Percentiles rank a stretch among this genome's conserved stretches.
phyloP scores from a whole-genome alignment of 2,113 vertebrate species.

The Pycnonotus jocosus region DNA sequence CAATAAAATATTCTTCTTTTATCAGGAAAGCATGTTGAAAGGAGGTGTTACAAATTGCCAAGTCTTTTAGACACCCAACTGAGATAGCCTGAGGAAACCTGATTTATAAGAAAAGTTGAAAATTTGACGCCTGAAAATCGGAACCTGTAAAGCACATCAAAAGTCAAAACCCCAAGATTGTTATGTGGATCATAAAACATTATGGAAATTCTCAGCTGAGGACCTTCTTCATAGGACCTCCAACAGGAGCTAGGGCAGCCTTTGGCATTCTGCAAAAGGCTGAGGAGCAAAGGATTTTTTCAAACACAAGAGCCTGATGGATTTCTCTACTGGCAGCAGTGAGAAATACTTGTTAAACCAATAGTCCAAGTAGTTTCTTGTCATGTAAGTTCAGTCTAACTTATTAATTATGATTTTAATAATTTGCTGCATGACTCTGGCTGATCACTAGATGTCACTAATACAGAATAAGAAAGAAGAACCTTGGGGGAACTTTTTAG shows the following conservation, averaged over 20 bases:
- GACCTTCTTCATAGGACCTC: background rate
- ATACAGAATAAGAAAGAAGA: conserved; percentile 6
- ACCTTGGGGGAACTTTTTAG: background rate
- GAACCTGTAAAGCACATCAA: background rate
- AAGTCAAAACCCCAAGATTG: background rate
- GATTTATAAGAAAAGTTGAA: background rate
- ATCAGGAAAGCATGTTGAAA: background rate
- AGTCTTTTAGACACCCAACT: background rate
- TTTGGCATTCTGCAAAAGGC: background rate
- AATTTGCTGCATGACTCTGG: background rate
- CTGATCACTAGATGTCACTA: conserved; percentile 45
- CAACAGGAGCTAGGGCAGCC: background rate
- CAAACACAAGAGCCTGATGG: background rate
- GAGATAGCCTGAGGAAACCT: background rate
- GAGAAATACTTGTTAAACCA: background rate
- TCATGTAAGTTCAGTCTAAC: background rate
- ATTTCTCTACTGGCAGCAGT: background rate
- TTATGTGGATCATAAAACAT: background rate
- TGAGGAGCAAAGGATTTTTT: background rate
- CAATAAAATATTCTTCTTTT: background rate
- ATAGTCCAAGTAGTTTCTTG: background rate
- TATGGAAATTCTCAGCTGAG: background rate
- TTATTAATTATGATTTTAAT: background rate
- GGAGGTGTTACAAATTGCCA: background rate
- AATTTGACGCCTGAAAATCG: background rate